Conservation (phyloP, 2,113 vertebrate genomes). For the Macroglossus sobrinus region DNA sequence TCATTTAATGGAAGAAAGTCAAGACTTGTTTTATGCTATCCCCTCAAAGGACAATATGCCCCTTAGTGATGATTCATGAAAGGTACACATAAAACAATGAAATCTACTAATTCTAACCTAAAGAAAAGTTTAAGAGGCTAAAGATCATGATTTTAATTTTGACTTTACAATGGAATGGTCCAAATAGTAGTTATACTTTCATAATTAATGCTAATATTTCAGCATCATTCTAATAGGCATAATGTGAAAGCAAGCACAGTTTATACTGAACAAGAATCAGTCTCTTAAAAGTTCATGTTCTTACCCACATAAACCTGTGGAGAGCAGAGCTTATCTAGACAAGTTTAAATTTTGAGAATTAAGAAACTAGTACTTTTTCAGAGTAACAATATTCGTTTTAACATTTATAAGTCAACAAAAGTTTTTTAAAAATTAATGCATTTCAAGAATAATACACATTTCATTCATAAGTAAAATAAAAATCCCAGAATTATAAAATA, state of each 20-base stretch:
- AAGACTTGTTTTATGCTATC: not conserved
- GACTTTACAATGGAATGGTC: not conserved
- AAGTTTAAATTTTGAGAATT: slow-evolving; percentile 15
- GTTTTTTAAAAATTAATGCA: not conserved
- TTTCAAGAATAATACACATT: not conserved
- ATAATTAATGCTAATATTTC: not conserved
- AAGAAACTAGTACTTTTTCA: not conserved
- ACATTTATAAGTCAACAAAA: not conserved
- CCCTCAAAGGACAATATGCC: not conserved
- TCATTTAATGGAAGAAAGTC: not conserved
- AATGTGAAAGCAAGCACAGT: not conserved
- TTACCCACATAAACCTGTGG: not conserved
- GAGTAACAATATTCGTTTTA: not conserved
- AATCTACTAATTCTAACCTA: not conserved
- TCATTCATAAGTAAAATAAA: not conserved
- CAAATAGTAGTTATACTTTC: not conserved
- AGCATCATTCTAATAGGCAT: not conserved
- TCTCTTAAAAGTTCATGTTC: not conserved
- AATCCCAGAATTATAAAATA: not conserved
- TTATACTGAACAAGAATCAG: not conserved
- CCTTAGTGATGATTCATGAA: not conserved
- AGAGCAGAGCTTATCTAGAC: not conserved
- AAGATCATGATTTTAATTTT: not conserved
- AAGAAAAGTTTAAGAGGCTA: not conserved
- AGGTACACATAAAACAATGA: not conserved